These are phyloP conservation scores for Pelvicachromis taeniatus DNA, from an alignment of 2,113 vertebrate genomes.

Conservation along the genomic window DNA sequence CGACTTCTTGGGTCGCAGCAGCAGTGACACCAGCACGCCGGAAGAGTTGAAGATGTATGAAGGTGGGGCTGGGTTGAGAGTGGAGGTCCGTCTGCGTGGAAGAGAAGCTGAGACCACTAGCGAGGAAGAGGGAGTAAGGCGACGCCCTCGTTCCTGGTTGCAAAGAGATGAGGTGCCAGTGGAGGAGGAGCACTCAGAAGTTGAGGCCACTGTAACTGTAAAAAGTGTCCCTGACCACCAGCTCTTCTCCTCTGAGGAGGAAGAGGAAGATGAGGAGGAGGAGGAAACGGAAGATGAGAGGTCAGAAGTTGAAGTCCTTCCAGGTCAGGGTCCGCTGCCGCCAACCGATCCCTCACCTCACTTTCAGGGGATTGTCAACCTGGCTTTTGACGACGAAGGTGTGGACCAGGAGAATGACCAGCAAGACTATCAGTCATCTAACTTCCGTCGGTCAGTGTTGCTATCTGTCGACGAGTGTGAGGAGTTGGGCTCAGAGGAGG, in stretches of 20 bases:
- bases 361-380: constrained; percentile 91
- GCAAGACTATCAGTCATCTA: constrained; percentile 76
- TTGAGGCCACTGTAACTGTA: constrained; percentile 4
- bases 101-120: constrained; percentile 85
- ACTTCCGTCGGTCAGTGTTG: constrained; percentile 88
- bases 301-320: constrained; percentile 70
- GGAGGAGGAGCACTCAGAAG: constrained; percentile 58
- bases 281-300: constrained; percentile 91
- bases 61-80: constrained; percentile 77
- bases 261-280: constrained; percentile 91
- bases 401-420: constrained; percentile 79
- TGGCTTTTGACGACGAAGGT: constrained; percentile 91
- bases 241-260: constrained; percentile 88
- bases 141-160: constrained; percentile 79
- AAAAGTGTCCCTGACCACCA: constrained; percentile 70
- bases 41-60: constrained; percentile 95
- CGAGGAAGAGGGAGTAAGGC: constrained; percentile 84
- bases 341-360: constrained; percentile 69
- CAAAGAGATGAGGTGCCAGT: constrained; percentile 63
- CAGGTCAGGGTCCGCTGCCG: constrained; percentile 45
- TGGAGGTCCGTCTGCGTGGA: constrained; percentile 89
- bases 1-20: constrained; percentile 94
- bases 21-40: constrained; percentile 96
- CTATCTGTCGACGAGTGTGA: constrained; percentile 98
- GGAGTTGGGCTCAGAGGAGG: constrained; percentile 90